Conservation (phyloP, 2,888 invertebrate genomes). For the Cerastoderma edule region DNA sequence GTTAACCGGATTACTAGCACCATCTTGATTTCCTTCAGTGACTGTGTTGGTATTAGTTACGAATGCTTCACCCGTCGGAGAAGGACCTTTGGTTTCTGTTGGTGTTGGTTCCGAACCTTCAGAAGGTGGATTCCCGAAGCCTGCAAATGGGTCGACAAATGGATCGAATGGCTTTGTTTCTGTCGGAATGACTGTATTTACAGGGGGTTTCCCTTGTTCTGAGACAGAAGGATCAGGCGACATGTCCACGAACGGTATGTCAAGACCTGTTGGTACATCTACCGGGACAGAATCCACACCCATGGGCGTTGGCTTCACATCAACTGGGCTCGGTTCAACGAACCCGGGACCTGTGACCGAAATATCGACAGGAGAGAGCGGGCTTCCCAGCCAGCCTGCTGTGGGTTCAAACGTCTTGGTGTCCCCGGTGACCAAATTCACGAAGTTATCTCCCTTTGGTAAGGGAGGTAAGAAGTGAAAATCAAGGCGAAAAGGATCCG, state of each 20-base stretch:
- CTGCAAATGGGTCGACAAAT: not conserved
- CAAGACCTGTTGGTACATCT: not conserved
- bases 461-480: constrained; percentile 15
- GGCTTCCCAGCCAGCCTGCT: not conserved
- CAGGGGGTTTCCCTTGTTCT: not conserved
- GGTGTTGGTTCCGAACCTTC: not conserved
- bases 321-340: not conserved
- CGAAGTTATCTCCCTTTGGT: constrained; percentile 4
- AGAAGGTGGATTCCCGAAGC: not conserved
- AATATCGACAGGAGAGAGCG: constrained; percentile 1
- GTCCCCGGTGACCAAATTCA: constrained; percentile 12
- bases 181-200: not conserved
- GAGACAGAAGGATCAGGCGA: not conserved
- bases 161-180: not conserved
- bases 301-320: no score
- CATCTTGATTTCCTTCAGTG: no score
- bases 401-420: constrained; percentile 12
- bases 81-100: no score
- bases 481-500: not conserved
- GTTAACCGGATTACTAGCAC: no score
- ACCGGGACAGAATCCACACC: not conserved
- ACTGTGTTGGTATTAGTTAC: no score
- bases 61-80: no score
- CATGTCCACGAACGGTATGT: not conserved
- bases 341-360: not conserved